Conservation (phyloP, 92 coral and sea anemone species). For the Pocillopora meandrina region DNA sequence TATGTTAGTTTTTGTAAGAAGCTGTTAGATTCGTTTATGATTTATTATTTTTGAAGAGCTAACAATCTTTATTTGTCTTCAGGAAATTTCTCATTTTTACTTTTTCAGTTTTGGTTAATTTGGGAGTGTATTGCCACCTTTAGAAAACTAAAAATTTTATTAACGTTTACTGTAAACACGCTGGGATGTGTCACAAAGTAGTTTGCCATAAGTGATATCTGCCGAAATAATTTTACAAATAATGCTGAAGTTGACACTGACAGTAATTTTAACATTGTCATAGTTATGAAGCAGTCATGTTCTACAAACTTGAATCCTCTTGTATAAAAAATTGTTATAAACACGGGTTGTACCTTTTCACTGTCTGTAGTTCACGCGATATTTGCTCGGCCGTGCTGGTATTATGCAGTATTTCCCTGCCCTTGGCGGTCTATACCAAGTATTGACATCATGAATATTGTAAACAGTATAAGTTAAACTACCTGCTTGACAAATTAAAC, state of each 20-base stretch:
- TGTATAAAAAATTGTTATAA: background rate
- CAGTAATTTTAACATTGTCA: background rate
- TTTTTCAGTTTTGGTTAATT: background rate
- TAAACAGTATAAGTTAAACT: slow-evolving; percentile 43
- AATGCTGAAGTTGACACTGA: background rate
- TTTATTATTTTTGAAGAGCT: background rate
- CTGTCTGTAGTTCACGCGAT: background rate
- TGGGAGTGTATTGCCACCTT: background rate
- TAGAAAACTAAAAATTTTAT: background rate
- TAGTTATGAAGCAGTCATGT: background rate
- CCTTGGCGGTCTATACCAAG: slow-evolving; percentile 39
- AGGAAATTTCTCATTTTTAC: background rate
- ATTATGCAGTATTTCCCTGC: slow-evolving; percentile 4
- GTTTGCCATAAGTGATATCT: background rate
- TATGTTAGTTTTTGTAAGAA: background rate
- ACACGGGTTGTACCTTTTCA: background rate
- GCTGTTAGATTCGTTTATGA: background rate
- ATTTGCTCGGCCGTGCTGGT: background rate
- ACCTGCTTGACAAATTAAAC: slow-evolving; percentile 50
- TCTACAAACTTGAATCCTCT: background rate
- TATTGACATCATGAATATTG: slow-evolving; percentile 37
- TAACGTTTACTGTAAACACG: background rate
- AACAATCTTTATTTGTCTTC: background rate
- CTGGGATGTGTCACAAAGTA: background rate
- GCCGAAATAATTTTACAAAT: background rate